phyloP scores from a whole-genome alignment of 2,113 vertebrate genomes.

The Leptosomus discolor region DNA sequence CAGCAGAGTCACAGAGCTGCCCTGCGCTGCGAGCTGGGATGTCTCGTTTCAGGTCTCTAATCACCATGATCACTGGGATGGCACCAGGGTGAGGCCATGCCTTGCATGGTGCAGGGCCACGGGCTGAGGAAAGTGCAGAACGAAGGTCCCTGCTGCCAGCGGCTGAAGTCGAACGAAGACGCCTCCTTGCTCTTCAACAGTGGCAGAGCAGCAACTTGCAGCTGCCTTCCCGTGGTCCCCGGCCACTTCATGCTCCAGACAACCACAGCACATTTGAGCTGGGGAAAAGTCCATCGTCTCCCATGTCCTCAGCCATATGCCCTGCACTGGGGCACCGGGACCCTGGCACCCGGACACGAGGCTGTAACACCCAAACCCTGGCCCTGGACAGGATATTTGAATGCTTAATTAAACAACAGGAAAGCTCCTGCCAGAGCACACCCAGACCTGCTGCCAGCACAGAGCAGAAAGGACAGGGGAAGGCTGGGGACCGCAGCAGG shows the following conservation, averaged over 20 bases:
- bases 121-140: background rate
- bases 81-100: background rate
- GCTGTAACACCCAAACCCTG: background rate
- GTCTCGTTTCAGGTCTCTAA: background rate
- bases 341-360: background rate
- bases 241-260: too few relatives aligned
- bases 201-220: background rate
- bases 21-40: background rate
- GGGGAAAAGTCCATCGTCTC: background rate
- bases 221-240: background rate
- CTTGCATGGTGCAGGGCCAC: background rate
- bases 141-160: background rate
- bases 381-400: too few relatives aligned
- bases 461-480: too few relatives aligned
- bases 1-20: constrained; percentile 6
- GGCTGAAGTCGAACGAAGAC: too few relatives aligned
- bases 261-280: background rate
- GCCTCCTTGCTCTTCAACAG: background rate
- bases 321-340: background rate
- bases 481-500: background rate
- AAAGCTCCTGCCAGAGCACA: background rate
- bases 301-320: background rate
- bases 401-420: background rate
- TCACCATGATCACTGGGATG: constrained; percentile 25
- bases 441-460: too few relatives aligned